These are phyloP conservation scores for Microcebus ravelobensis DNA, from an alignment of 2,113 vertebrate species.

Conservation along the genomic window DNA sequence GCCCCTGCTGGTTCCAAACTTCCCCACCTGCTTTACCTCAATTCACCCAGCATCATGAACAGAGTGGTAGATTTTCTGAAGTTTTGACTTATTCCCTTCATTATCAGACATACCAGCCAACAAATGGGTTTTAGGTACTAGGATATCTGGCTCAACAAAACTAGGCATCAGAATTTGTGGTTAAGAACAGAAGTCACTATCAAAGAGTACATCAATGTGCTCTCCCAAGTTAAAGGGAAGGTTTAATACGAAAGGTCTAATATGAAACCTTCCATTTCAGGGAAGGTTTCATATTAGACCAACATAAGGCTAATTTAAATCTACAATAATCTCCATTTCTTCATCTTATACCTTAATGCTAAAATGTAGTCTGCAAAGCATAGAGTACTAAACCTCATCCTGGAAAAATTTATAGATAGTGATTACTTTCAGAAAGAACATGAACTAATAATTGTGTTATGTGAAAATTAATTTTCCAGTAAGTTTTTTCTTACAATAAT, in stretches of 20 bases:
- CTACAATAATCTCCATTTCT: conserved; percentile 6
- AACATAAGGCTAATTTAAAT: not conserved
- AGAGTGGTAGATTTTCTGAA: not conserved
- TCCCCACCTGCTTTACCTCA: not conserved
- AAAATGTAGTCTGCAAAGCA: not conserved
- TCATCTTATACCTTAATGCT: not conserved
- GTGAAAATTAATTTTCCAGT: not conserved
- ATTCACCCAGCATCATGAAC: not conserved
- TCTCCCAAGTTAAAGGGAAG: not conserved
- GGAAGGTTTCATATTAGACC: not conserved
- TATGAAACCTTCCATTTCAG: not conserved
- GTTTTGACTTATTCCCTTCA: not conserved
- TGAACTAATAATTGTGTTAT: not conserved
- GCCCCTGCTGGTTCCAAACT: not conserved
- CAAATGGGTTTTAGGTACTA: not conserved
- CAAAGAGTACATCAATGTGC: not conserved
- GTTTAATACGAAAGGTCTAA: no score
- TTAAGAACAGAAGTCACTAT: not conserved
- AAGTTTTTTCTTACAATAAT: not conserved
- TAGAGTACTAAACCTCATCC: not conserved
- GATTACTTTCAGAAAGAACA: conserved; percentile 7
- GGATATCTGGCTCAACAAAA: not conserved
- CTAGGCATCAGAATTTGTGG: not conserved
- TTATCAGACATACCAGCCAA: not conserved
- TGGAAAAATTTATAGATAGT: not conserved